Evolutionary conservation across 2,797 vertebrate species (phyloP).

Genomic region (Paedocypris micromegethes): DNA sequence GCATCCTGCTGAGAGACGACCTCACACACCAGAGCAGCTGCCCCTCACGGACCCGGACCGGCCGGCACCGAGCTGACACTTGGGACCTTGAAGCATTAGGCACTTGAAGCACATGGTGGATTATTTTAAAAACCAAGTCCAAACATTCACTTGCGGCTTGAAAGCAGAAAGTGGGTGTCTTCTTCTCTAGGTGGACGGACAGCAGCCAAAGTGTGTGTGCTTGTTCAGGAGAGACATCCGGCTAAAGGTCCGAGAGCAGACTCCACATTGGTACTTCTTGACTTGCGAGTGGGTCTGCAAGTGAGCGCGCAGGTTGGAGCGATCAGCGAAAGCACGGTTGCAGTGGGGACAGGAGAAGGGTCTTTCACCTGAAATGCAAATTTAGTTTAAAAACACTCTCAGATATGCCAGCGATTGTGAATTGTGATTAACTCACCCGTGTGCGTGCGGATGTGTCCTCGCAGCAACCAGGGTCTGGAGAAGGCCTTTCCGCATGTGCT

Average conservation of each 20-base stretch:
- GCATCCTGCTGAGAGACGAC: constrained; percentile 69
- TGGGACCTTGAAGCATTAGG: constrained; percentile 61
- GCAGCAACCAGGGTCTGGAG: constrained; percentile 92
- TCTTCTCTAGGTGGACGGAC: constrained; percentile 56
- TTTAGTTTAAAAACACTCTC: constrained; percentile 1
- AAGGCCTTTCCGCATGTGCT: constrained; percentile 95
- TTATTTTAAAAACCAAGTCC: background rate
- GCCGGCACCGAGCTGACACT: constrained; percentile 70
- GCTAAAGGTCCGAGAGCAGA: constrained; percentile 93
- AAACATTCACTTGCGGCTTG: constrained; percentile 9
- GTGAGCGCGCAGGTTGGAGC: constrained; percentile 94
- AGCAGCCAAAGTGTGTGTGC: constrained; percentile 83
- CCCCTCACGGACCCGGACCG: constrained; percentile 68
- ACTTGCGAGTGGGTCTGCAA: constrained; percentile 97
- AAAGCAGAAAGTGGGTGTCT: background rate
- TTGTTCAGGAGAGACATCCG: constrained; percentile 98
- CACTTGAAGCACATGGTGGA: constrained; percentile 38
- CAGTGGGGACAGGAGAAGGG: constrained; percentile 83
- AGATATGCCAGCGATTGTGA: background rate
- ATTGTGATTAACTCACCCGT: constrained; percentile 72
- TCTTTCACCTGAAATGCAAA: constrained; percentile 63
- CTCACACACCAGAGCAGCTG: constrained; percentile 67
- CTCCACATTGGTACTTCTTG: constrained; percentile 93
- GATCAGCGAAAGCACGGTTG: constrained; percentile 92
- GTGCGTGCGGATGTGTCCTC: constrained; percentile 95